Percentiles rank a stretch among this genome's conserved stretches.
phyloP scores from a whole-genome alignment of 2,888 invertebrate species.

The Coecobrya sp. region DNA sequence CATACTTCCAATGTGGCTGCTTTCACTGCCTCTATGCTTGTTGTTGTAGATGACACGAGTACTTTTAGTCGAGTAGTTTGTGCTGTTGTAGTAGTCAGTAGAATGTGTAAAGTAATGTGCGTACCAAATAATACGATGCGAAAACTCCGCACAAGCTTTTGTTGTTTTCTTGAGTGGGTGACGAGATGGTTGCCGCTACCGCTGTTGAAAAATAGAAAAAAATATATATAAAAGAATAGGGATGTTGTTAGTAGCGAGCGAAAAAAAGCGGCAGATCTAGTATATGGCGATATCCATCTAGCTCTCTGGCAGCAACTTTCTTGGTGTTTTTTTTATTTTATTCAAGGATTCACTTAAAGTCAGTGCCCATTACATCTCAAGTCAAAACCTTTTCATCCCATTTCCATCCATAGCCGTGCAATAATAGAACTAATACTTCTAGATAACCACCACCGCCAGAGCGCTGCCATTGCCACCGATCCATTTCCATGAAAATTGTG shows the following conservation, averaged over 20 bases:
- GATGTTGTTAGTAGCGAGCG: conserved; percentile 35
- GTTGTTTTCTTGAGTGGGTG: conserved; percentile 58
- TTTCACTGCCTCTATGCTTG: too few relatives aligned
- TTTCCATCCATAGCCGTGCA: conserved; percentile 29
- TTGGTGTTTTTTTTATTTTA: conserved; percentile 37
- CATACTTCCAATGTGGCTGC: neutral
- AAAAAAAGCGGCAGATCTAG: neutral
- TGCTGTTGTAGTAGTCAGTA: conserved; percentile 5
- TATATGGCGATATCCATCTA: conserved; percentile 30
- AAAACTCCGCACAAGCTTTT: conserved; percentile 18
- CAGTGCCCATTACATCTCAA: conserved; percentile 77
- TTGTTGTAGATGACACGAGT: conserved; percentile 48
- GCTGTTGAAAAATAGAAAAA: too few relatives aligned
- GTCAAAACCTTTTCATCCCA: conserved; percentile 77
- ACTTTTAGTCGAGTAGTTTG: conserved; percentile 43
- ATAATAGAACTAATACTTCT: conserved; percentile 8
- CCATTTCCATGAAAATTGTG: conserved; percentile 76
- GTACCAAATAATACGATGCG: conserved; percentile 1
- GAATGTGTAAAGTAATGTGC: conserved; percentile 40
- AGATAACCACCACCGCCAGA: neutral
- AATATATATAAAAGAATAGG: conserved; percentile 21
- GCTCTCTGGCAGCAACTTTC: neutral
- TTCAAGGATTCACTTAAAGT: conserved; percentile 80
- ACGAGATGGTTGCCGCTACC: conserved; percentile 51
- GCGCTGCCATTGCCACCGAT: conserved; percentile 53